Percentiles rank a stretch among this genome's conserved stretches.
Evolutionary conservation across 2,113 vertebrate species (phyloP).

Genomic region (Tachysurus vachellii): DNA sequence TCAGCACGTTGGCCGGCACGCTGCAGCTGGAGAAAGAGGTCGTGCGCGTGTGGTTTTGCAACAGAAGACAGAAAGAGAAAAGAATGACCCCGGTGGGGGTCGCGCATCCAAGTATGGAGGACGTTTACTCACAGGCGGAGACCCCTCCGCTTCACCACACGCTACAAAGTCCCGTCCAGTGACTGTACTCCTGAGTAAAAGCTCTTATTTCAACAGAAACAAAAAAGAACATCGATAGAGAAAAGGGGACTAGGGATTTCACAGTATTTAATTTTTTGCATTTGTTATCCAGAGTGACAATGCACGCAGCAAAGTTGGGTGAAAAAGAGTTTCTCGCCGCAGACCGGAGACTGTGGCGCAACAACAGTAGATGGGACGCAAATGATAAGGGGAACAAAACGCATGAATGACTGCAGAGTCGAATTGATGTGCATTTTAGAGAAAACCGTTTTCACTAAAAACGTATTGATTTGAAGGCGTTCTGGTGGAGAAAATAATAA

Average conservation of each 20-base stretch:
- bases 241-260: conserved; percentile 76
- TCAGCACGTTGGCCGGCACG: conserved; percentile 92
- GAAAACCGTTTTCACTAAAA: conserved; percentile 77
- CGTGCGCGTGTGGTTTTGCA: conserved; percentile 99
- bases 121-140: conserved; percentile 94
- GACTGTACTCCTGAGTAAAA: conserved; percentile 81
- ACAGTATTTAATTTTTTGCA: conserved; percentile 76
- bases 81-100: conserved; percentile 95
- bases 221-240: conserved; percentile 42
- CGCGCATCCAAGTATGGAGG: conserved; percentile 95
- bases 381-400: conserved; percentile 55
- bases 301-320: conserved; percentile 68
- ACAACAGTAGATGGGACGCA: conserved; percentile 63
- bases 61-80: conserved; percentile 99
- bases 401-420: conserved; percentile 56
- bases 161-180: conserved; percentile 92
- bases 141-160: conserved; percentile 92
- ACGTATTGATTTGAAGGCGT: conserved; percentile 58
- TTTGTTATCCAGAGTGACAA: conserved; percentile 67
- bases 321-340: conserved; percentile 68
- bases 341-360: conserved; percentile 66
- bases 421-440: conserved; percentile 68
- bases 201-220: conserved; percentile 57
- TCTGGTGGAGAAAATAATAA: conserved; percentile 50
- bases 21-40: conserved; percentile 99